Percentiles rank a stretch among this genome's conserved stretches.
Evolutionary conservation across 2,888 invertebrate genomes (phyloP).

Genomic region (Herminia tarsipennalis): DNA sequence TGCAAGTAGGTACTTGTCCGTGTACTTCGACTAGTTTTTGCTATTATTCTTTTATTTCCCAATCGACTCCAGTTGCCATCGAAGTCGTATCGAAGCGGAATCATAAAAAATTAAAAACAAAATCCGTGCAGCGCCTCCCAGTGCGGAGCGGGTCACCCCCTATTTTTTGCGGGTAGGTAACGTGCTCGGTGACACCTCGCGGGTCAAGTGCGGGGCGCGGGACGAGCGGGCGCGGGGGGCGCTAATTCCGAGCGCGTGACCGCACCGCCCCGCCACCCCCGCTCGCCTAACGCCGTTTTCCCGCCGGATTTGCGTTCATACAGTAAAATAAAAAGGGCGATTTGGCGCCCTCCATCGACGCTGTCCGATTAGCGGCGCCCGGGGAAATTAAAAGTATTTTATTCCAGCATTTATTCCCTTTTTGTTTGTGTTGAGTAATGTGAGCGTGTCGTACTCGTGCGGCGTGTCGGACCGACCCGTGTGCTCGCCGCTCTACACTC

Average conservation of each 20-base stretch:
- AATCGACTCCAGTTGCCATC: slow-evolving; percentile 38
- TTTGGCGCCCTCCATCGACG: slow-evolving; percentile 82
- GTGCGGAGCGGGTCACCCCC: slow-evolving; percentile 53
- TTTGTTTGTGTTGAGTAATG: slow-evolving; percentile 79
- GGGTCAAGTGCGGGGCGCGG: slow-evolving; percentile 65
- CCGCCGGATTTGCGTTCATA: slow-evolving; percentile 83
- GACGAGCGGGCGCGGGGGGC: slow-evolving; percentile 48
- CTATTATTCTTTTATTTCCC: slow-evolving; percentile 25
- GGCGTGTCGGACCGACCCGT: slow-evolving; percentile 45
- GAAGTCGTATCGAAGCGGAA: slow-evolving; percentile 61
- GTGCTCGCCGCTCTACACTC: slow-evolving; percentile 20
- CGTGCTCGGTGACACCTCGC: slow-evolving; percentile 80
- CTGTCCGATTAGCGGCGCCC: slow-evolving; percentile 83
- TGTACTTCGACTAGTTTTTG: background rate
- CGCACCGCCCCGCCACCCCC: slow-evolving; percentile 55
- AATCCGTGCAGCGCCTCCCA: slow-evolving; percentile 63
- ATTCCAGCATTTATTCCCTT: slow-evolving; percentile 82
- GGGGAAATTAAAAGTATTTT: slow-evolving; percentile 85
- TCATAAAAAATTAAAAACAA: slow-evolving; percentile 75
- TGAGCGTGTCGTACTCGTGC: slow-evolving; percentile 55
- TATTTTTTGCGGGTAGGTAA: slow-evolving; percentile 78
- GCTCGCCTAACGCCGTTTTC: slow-evolving; percentile 66
- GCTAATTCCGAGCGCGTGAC: slow-evolving; percentile 80
- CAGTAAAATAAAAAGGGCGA: slow-evolving; percentile 84
- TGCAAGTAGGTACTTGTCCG: too few species aligned